Evolutionary conservation across 2,888 invertebrate genomes (phyloP).

Genomic region (Helleia helle): DNA sequence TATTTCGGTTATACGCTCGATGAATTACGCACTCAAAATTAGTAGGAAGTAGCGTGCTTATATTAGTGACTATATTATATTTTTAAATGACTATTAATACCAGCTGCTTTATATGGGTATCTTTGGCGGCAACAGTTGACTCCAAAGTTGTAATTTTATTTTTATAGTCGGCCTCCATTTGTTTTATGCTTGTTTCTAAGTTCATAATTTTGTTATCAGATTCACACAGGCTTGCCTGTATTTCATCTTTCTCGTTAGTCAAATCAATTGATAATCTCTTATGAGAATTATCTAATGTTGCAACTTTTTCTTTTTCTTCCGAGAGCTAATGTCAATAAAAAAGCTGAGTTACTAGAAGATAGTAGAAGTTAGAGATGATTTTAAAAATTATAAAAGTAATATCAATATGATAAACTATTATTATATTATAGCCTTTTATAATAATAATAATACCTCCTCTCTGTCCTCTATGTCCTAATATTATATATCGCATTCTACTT

Average conservation of each 20-base stretch:
- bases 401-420: too few species aligned
- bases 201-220: conserved; percentile 61
- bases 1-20: too few species aligned
- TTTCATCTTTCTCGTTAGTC: conserved; percentile 60
- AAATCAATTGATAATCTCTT: conserved; percentile 58
- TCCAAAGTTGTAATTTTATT: conserved; percentile 75
- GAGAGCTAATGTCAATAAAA: conserved; percentile 49
- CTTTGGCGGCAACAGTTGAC: conserved; percentile 73
- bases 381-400: too few species aligned
- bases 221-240: conserved; percentile 56
- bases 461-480: too few species aligned
- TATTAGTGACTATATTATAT: conserved; percentile 7
- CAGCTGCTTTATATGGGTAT: conserved; percentile 76
- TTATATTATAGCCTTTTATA: too few species aligned
- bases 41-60: background rate
- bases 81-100: conserved; percentile 39
- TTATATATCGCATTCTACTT: too few species aligned
- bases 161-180: conserved; percentile 72
- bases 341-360: too few species aligned
- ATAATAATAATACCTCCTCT: too few species aligned
- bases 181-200: conserved; percentile 64
- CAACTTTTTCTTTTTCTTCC: conserved; percentile 61
- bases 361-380: too few species aligned
- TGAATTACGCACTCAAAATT: too few species aligned
- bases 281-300: conserved; percentile 45